phyloP scores from a whole-genome alignment of 1,140 invertebrate genomes.

The Halictus rubicundus region DNA sequence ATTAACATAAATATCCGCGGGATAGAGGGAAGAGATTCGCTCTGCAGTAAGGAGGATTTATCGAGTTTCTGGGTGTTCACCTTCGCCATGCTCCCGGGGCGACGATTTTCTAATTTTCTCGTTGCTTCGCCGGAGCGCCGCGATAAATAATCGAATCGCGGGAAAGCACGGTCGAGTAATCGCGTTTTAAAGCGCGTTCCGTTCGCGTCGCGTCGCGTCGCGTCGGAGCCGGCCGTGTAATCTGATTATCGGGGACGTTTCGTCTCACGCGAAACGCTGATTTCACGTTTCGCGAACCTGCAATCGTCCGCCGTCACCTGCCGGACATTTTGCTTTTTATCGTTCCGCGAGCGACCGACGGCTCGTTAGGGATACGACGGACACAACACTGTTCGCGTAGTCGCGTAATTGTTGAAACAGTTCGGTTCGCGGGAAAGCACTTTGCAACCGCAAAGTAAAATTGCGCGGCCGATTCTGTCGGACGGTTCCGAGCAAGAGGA shows the following conservation, averaged over 20 bases:
- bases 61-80: neutral
- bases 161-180: neutral
- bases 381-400: neutral
- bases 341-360: too few species aligned
- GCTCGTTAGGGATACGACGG: neutral
- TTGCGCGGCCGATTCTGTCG: too few species aligned
- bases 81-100: slow-evolving; percentile 12
- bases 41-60: too few species aligned
- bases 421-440: neutral
- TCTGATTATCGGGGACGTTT: neutral
- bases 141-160: slow-evolving; percentile 36
- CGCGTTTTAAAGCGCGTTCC: neutral
- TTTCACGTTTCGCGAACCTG: slow-evolving; percentile 13
- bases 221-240: neutral
- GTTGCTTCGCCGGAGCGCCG: neutral
- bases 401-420: too few species aligned
- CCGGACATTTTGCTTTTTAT: neutral
- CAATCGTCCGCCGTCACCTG: too few species aligned
- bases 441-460: neutral
- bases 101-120: neutral
- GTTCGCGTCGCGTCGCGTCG: neutral
- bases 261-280: neutral
- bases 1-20: too few species aligned
- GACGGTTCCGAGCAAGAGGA: too few species aligned
- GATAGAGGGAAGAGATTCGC: too few species aligned